Evolutionary conservation across 2,113 vertebrate genomes (phyloP).

Genomic region (Tretioscincus oriximinensis): DNA sequence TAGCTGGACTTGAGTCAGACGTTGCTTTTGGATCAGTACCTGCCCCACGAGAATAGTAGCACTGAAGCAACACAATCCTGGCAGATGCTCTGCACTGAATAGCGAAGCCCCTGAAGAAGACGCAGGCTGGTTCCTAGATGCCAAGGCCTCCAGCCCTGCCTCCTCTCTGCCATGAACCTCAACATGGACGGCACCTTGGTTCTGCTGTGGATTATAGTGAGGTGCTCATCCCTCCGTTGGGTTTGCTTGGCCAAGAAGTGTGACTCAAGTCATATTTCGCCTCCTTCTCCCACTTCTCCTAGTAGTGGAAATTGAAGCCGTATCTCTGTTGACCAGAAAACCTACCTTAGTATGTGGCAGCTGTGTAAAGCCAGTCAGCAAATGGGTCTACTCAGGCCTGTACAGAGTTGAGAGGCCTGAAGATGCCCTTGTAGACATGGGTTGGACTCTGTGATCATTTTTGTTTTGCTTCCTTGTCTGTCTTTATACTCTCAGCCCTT

Average conservation of each 20-base stretch:
- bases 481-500: neutral
- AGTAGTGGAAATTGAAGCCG: slow-evolving; percentile 23
- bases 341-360: slow-evolving; percentile 51
- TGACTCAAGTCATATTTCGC: slow-evolving; percentile 8
- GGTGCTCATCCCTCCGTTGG: slow-evolving; percentile 59
- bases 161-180: slow-evolving; percentile 48
- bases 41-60: slow-evolving; percentile 28
- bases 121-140: neutral
- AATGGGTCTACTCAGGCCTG: slow-evolving; percentile 50
- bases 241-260: slow-evolving; percentile 49
- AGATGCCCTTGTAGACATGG: slow-evolving; percentile 51
- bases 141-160: neutral
- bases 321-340: slow-evolving; percentile 53
- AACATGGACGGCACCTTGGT: slow-evolving; percentile 41
- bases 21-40: slow-evolving; percentile 38
- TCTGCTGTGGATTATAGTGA: slow-evolving; percentile 33
- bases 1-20: slow-evolving; percentile 37
- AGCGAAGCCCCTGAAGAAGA: neutral
- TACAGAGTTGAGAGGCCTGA: slow-evolving; percentile 49
- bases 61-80: slow-evolving; percentile 53
- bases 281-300: slow-evolving; percentile 3
- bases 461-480: neutral
- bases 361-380: slow-evolving; percentile 38
- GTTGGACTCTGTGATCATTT: slow-evolving; percentile 29
- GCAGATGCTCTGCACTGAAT: slow-evolving; percentile 30